Evolutionary conservation across 1,140 invertebrate species (phyloP), one percentile per base, ranked within the genome.

Genomic region (Ips typographus): DNA sequence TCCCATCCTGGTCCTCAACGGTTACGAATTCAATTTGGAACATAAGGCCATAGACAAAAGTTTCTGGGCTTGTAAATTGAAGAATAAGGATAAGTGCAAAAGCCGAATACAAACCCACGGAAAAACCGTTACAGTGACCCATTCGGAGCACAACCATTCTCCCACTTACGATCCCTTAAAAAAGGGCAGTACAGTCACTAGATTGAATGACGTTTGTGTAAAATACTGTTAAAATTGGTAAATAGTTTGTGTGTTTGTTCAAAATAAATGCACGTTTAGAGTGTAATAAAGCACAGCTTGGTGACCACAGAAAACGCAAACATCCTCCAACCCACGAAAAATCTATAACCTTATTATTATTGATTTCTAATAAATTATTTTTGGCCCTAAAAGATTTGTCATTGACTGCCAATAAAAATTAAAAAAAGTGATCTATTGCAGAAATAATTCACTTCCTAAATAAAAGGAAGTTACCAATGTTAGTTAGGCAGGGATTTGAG

Each of bases 1-100:
- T 36, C 73, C 73, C 43, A 73, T 69, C 42, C 37, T 73, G 62
- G 38, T 72, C 6, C 42, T 74, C 3, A 37, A 72, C 55, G 59
- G 63, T 2, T 63, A 36, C 58, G 49, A 65, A n/a, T 74, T 62
- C 58, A 65, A 51, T 6, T 37, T 70, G 22, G 58, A 70, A 40
- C 47, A 53, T 39, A 43, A 61, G 57, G 22, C 53, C 36, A 52
- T 36, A 1, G 57, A 65, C 43, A 68, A 53, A 60, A 68, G 52
- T 41, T 61, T 73, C 58, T 73, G 69, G 69, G 55, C 40, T n/a
- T 73, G 72, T 49, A 63, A 52, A n/a, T 59, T 36, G 42, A 60
- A 53, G 8, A 57, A 58, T 4, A 47, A 40, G 5, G n/a, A 36
- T 2, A 71, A 72, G 57, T 73, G 74, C 58, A 75, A 71, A 63